Conservation (phyloP, 92 coral and sea anemone genomes). For the Blastomussa wellsi region DNA sequence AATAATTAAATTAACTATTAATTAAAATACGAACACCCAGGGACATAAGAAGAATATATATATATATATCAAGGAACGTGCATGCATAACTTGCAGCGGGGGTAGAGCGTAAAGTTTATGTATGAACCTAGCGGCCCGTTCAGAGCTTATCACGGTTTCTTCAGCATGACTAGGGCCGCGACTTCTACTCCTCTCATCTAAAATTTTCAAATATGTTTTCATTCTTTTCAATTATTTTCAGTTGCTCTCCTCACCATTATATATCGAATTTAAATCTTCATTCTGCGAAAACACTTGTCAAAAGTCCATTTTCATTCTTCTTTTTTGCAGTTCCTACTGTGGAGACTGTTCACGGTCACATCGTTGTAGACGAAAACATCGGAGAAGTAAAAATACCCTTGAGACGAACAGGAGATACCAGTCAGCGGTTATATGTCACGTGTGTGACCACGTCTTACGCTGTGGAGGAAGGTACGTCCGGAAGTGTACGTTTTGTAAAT, state of each 20-base stretch:
- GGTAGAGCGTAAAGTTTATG: too few relatives aligned
- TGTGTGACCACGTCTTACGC: slow-evolving; percentile 59
- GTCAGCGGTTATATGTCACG: slow-evolving; percentile 50
- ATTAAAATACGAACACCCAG: background rate
- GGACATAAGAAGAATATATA: too few relatives aligned
- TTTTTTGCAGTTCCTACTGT: slow-evolving; percentile 62
- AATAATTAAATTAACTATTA: background rate
- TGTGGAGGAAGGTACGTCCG: slow-evolving; percentile 6
- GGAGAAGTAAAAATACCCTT: slow-evolving; percentile 62
- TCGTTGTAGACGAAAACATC: slow-evolving; percentile 69
- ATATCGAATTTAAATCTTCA: too few relatives aligned
- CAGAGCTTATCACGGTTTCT: too few relatives aligned
- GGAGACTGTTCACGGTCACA: slow-evolving; percentile 55
- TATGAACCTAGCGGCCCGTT: too few relatives aligned
- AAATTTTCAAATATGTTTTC: background rate
- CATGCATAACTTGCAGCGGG: too few relatives aligned
- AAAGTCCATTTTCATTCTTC: background rate
- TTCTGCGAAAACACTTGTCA: background rate
- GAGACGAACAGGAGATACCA: slow-evolving; percentile 74
- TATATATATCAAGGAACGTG: too few relatives aligned
- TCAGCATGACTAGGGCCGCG: too few relatives aligned
- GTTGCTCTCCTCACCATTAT: too few relatives aligned
- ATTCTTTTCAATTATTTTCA: too few relatives aligned
- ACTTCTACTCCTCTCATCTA: background rate
- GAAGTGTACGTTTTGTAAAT: background rate